Conservation (phyloP, 2,888 invertebrate genomes). For the Malthinus seriepunctatus region DNA sequence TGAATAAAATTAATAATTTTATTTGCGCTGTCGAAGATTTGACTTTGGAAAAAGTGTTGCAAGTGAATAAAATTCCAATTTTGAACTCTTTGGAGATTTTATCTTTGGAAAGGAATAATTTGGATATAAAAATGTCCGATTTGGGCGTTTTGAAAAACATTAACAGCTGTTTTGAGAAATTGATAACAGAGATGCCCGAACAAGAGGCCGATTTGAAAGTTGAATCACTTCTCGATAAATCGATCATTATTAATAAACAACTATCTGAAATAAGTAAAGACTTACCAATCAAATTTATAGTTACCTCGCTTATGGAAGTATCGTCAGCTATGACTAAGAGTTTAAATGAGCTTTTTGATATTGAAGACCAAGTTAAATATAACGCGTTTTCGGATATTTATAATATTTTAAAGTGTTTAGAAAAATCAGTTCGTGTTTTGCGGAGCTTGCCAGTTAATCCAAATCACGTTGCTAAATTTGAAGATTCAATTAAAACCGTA, state of each 20-base stretch:
- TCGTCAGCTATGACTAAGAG: conserved; percentile 21
- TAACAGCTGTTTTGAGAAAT: not conserved
- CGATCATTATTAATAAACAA: conserved; percentile 6
- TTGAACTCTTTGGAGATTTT: conserved; percentile 48
- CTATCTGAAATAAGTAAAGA: conserved; percentile 9
- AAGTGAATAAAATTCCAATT: conserved; percentile 40
- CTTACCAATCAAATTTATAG: conserved; percentile 28
- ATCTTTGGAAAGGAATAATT: conserved; percentile 44
- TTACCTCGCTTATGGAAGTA: conserved; percentile 23
- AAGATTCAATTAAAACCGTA: conserved; percentile 9
- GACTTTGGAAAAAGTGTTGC: conserved; percentile 37
- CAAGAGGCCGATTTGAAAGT: not conserved
- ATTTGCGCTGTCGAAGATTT: conserved; percentile 40
- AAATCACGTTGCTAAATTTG: conserved; percentile 8
- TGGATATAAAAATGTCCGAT: conserved; percentile 39
- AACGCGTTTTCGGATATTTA: conserved; percentile 17
- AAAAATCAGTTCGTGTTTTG: conserved; percentile 40
- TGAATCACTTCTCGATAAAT: not conserved
- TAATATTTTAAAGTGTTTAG: conserved; percentile 41
- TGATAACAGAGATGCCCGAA: not conserved
- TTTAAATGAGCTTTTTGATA: conserved; percentile 9
- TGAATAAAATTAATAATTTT: conserved; percentile 44
- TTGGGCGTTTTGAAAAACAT: conserved; percentile 7
- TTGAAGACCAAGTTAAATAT: conserved; percentile 13
- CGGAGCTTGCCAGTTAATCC: conserved; percentile 35